Base-by-base conservation (phyloP, 2,888 invertebrate genomes). In the Pomacea canaliculata region DNA sequence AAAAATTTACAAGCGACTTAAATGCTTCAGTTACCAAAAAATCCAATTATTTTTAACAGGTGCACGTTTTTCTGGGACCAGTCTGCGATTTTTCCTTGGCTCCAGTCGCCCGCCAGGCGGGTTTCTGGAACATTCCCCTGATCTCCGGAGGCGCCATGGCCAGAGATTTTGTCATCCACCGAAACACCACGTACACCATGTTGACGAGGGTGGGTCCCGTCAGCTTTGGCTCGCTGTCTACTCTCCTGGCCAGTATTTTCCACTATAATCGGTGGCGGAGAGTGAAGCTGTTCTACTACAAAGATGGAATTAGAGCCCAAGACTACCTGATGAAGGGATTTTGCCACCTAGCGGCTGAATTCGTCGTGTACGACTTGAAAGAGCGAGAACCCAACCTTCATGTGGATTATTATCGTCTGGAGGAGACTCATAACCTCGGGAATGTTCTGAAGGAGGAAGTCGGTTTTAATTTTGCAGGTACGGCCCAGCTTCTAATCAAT, bases 111-210 rank as follows among this genome's bases (percentile, higher is more conserved):
- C 70, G 79, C 48, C 81, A 83, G 73, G 66, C 96, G 0, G 95
- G 96, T 2, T 96, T 95, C 90, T 97, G 97, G 97, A 84, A 86
- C 63, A 94, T 95, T 0, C 97, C 97, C 0, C 95, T 97, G 83
- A 95, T 97, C 84, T 96, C 96, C 13, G 85, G 85, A 2, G 90
- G 89, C 0, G 90, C 89, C 13, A 82, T 88, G 74, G 88, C 89
- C 7, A 71, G 82, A n/a, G 89, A 87, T 56, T 91, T 91, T 75
- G 72, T 74, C 37, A 71, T 67, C 5, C 82, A 84, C 59, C 86
- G 86, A 46, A 76, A 65, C 1, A 48, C 63, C 69, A 86, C 94
- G 77, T 97, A 94, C 89, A 93, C 94, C 13, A 94, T 95, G 1
- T 92, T 97, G 79, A 97, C 96, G 13, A 82, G 89, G 18, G 84